Evolutionary conservation across 2,888 invertebrate species (phyloP).

Genomic region (Mycalesis mineus): DNA sequence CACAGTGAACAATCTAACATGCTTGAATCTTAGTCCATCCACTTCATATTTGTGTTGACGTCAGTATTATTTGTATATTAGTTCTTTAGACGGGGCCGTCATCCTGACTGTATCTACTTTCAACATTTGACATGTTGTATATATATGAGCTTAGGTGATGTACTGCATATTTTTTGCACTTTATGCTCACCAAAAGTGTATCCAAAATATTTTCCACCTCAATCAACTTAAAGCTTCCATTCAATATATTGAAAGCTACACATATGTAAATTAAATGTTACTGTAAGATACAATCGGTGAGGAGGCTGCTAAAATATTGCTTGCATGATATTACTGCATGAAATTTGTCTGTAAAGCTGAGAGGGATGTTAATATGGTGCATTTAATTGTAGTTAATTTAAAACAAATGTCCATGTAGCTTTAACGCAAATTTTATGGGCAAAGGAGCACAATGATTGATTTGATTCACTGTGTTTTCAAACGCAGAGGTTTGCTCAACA

Average conservation of each 20-base stretch:
- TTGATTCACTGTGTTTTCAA: conserved; percentile 30
- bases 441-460: conserved; percentile 55
- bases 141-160: too few species aligned
- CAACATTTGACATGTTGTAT: background rate
- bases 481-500: conserved; percentile 66
- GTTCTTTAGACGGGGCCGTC: conserved; percentile 23
- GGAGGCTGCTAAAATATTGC: conserved; percentile 47
- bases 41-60: conserved; percentile 36
- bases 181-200: background rate
- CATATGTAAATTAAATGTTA: background rate
- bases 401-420: conserved; percentile 68
- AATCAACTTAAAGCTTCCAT: background rate
- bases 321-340: conserved; percentile 55
- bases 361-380: conserved; percentile 65
- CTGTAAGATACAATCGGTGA: background rate
- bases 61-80: conserved; percentile 56
- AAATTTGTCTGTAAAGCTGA: conserved; percentile 43
- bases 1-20: conserved; percentile 26
- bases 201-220: background rate
- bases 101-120: background rate
- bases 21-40: conserved; percentile 43
- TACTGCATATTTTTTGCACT: background rate
- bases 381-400: conserved; percentile 74
- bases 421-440: conserved; percentile 61
- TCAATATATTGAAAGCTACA: background rate